Conservation (phyloP, 2,888 invertebrate species). For the Zelleria hepariella region DNA sequence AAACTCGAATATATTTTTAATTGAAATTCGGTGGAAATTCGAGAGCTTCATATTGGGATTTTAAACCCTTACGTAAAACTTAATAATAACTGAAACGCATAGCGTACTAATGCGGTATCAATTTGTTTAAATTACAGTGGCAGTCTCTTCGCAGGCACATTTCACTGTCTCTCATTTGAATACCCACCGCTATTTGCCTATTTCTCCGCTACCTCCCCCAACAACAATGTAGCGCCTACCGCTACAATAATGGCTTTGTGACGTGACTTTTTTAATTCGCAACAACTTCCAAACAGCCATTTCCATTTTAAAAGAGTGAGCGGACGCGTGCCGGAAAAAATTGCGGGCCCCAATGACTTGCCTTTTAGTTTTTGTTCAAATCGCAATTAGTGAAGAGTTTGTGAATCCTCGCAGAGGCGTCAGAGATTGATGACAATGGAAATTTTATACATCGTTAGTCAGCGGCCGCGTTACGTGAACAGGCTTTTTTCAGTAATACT, state of each 20-base stretch:
- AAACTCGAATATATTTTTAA: too few species aligned
- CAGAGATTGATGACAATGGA: constrained; percentile 73
- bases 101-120: too few species aligned
- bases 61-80: too few species aligned
- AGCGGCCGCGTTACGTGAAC: constrained; percentile 53
- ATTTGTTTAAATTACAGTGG: too few species aligned
- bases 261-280: constrained; percentile 25
- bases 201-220: too few species aligned
- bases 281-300: constrained; percentile 24
- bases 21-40: too few species aligned
- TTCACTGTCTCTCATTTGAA: too few species aligned
- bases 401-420: constrained; percentile 66
- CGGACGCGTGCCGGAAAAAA: constrained; percentile 30
- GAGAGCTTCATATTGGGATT: too few species aligned
- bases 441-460: constrained; percentile 72
- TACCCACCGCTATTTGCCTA: too few species aligned
- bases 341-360: constrained; percentile 63
- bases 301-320: constrained; percentile 45
- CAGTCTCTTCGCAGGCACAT: too few species aligned
- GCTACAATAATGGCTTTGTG: constrained; percentile 11
- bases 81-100: too few species aligned
- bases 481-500: background rate
- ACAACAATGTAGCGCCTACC: background rate
- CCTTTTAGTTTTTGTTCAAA: constrained; percentile 69
- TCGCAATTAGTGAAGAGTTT: constrained; percentile 71